Evolutionary conservation across 2,797 vertebrate species (phyloP), one percentile per base, ranked within the genome.

Genomic region (Dipus sagitta): DNA sequence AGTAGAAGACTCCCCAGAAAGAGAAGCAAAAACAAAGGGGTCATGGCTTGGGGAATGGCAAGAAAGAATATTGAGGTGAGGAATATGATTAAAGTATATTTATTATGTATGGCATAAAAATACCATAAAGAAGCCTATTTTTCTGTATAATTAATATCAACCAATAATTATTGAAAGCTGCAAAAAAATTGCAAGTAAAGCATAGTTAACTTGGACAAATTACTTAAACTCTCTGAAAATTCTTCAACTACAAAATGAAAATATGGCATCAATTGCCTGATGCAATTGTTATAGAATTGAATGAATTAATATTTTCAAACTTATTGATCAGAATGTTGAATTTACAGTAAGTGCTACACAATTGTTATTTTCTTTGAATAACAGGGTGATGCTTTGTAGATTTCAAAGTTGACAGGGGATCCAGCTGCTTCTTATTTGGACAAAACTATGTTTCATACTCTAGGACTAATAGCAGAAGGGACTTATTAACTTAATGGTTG

Each of bases 371-470:
- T 65, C 5, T 62, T 62, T 72, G 28, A 86, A 78, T 86, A 87
- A 83, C 76, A 67, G 52, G 79, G 87, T 67, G 91, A 62, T 72
- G 23, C 11, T 67, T 0, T 80, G 68, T 30, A 9, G 4, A 14
- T 38, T 81, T 38, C 70, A 93, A 75, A 90, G 32, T 42, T 58
- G 68, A 83, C 28, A 77, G 4, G 30, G 30, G 64, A 60, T 75
- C 78, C 75, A 94, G 65, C 78, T 96, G 88, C 32, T 90, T 77
- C 88, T 90, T 75, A 58, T 94, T 90, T 94, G 81, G 32, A 52
- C 14, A 47, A 78, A 18, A 60, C 38, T 74, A 9, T 94, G 71
- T 86, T 94, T 65, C 26, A 81, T 20, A 80, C 4, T 92, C 42
- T 9, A 74, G 91, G 32, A 85, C 78, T 87, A 95, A 96, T 82